phyloP scores from a whole-genome alignment of 2,888 invertebrate species.

The Netelia melanura region DNA sequence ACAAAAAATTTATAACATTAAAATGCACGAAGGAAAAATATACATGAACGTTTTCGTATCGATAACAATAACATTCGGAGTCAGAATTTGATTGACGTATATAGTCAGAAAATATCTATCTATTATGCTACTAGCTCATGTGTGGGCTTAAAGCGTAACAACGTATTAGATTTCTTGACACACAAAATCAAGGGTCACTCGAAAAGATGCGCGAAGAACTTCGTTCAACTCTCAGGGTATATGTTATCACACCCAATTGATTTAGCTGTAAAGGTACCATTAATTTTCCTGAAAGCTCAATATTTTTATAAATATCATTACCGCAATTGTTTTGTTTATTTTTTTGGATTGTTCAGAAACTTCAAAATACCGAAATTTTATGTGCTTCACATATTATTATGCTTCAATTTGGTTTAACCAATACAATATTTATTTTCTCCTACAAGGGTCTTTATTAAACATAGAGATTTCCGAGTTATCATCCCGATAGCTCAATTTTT shows the following conservation, averaged over 20 bases:
- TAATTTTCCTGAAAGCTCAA: constrained; percentile 13
- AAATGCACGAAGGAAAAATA: constrained; percentile 30
- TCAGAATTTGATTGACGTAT: background rate
- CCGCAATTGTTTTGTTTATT: background rate
- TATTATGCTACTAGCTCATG: too few relatives aligned
- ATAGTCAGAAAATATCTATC: background rate
- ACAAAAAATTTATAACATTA: constrained; percentile 27
- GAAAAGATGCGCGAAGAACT: background rate
- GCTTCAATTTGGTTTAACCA: background rate
- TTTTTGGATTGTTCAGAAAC: constrained; percentile 8
- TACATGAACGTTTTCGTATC: constrained; percentile 11
- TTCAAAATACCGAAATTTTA: constrained; percentile 6
- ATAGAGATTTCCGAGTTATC: too few relatives aligned
- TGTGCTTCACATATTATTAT: background rate
- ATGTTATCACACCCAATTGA: constrained; percentile 1
- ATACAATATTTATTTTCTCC: too few relatives aligned
- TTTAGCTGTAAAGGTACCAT: background rate
- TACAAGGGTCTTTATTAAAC: too few relatives aligned
- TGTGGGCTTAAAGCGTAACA: too few relatives aligned
- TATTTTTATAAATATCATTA: constrained; percentile 5
- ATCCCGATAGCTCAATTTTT: too few relatives aligned
- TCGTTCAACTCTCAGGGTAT: constrained; percentile 13
- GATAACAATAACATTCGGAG: constrained; percentile 5
- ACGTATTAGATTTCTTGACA: too few relatives aligned
- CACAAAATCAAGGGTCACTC: too few relatives aligned